Evolutionary conservation across 2,797 vertebrate species (phyloP).

Genomic region (Cuniculus paca): DNA sequence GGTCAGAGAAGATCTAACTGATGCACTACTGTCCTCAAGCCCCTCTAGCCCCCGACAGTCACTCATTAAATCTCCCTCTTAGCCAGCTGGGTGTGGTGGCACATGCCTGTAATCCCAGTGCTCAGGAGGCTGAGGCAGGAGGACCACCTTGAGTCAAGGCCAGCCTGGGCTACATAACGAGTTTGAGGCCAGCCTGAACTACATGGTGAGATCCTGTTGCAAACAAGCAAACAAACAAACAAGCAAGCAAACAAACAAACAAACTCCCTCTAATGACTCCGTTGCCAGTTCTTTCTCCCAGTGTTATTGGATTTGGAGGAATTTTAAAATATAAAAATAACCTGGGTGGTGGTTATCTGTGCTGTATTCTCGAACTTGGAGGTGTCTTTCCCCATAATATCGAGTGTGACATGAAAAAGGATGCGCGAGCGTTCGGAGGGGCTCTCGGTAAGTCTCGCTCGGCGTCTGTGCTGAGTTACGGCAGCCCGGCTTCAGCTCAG

Average conservation of each 20-base stretch:
- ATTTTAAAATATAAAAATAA: background rate
- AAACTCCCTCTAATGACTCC: background rate
- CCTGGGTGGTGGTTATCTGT: too few relatives aligned
- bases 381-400: background rate
- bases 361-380: background rate
- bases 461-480: background rate
- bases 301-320: background rate
- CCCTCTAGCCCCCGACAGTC: background rate
- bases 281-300: background rate
- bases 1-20: background rate
- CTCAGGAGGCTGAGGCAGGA: background rate
- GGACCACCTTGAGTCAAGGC: background rate
- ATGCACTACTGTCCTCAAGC: background rate
- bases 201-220: too few relatives aligned
- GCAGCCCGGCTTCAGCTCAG: background rate
- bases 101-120: background rate
- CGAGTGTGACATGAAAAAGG: background rate
- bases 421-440: background rate
- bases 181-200: too few relatives aligned
- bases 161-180: too few relatives aligned
- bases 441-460: background rate
- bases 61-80: background rate
- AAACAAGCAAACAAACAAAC: too few relatives aligned
- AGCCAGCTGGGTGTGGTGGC: background rate
- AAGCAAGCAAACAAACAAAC: too few relatives aligned